Evolutionary conservation across 2,888 invertebrate species (phyloP).

Genomic region (Drosophila melanosoma): DNA sequence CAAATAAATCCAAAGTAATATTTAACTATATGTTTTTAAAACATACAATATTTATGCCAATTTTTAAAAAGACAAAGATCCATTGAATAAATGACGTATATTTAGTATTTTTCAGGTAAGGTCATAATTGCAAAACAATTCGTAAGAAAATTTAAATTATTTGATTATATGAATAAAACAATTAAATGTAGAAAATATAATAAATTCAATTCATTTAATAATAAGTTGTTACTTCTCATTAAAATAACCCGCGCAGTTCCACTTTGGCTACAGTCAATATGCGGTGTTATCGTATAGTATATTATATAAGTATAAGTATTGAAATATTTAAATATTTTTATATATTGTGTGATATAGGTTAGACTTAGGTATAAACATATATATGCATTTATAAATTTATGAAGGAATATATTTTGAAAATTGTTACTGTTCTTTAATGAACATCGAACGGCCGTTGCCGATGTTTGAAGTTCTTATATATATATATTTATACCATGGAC

Average conservation of each 20-base stretch:
- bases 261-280: background rate
- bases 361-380: background rate
- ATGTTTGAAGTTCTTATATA: no score
- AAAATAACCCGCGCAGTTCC: background rate
- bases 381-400: background rate
- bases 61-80: background rate
- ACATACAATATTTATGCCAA: background rate
- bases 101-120: background rate
- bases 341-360: background rate
- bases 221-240: background rate
- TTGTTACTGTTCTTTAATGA: background rate
- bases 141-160: background rate
- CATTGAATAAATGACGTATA: background rate
- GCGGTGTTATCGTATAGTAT: background rate
- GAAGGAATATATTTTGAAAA: background rate
- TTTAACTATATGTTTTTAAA: background rate
- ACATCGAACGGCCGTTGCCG: no score
- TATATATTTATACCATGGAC: no score
- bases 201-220: background rate
- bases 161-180: background rate
- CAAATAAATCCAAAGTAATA: background rate
- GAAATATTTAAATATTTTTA: background rate
- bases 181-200: background rate
- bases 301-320: no score
- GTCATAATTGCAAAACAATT: background rate